Evolutionary conservation across 2,113 vertebrate species (phyloP).

Genomic region (Sylvicapra grimmia): DNA sequence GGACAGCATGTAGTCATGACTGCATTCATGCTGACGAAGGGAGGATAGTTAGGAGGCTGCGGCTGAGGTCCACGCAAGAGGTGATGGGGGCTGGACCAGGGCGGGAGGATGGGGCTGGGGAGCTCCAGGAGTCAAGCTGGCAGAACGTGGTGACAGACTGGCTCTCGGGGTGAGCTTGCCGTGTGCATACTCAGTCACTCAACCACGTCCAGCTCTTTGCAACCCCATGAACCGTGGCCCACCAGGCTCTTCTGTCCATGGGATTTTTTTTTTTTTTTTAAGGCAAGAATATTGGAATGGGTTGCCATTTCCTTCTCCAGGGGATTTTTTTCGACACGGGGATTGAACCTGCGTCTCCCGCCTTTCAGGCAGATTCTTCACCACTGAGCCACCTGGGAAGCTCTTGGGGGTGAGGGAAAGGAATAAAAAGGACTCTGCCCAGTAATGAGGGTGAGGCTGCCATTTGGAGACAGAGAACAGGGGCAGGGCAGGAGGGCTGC

Average conservation of each 20-base stretch:
- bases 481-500: too few species aligned
- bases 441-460: accelerated
- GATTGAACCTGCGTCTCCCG: accelerated
- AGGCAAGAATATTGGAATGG: not conserved
- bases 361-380: not conserved
- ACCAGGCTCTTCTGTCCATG: not conserved
- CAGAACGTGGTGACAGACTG: not conserved
- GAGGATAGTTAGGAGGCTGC: accelerated
- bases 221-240: not conserved
- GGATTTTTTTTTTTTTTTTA: not conserved
- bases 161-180: not conserved
- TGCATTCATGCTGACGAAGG: accelerated
- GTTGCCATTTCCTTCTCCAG: not conserved
- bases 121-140: too few species aligned
- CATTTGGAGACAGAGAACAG: not conserved
- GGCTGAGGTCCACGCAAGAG: not conserved
- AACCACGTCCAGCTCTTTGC: not conserved
- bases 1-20: not conserved
- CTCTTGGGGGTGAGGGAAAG: not conserved
- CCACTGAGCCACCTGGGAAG: not conserved
- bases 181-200: not conserved
- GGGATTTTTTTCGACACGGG: not conserved
- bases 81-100: not conserved
- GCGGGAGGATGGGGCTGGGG: accelerated
- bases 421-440: not conserved